Conservation (phyloP, 2,113 vertebrate species). For the Ceratotherium simum region DNA sequence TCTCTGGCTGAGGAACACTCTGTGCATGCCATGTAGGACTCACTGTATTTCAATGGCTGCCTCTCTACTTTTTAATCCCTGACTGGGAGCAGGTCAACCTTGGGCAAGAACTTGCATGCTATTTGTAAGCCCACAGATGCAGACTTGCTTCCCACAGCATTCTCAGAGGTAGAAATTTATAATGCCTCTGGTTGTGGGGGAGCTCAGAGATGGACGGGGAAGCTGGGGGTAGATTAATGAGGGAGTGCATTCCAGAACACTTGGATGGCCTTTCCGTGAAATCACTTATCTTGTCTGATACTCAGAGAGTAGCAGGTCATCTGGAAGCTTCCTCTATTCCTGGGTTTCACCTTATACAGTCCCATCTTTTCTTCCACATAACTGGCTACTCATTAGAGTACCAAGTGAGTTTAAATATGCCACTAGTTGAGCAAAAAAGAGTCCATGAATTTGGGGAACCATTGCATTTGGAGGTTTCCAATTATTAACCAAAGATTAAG, state of each 20-base stretch:
- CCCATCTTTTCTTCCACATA: not conserved
- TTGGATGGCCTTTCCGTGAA: not conserved
- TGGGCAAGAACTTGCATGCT: slow-evolving; percentile 71
- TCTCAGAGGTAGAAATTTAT: slow-evolving; percentile 55
- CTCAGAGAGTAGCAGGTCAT: not conserved
- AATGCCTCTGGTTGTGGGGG: not conserved
- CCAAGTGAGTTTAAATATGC: not conserved
- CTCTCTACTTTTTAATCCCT: slow-evolving; percentile 79
- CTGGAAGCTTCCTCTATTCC: not conserved
- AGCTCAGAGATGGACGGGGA: not conserved
- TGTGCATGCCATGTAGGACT: slow-evolving; percentile 71
- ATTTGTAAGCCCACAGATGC: slow-evolving; percentile 67
- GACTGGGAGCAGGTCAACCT: slow-evolving; percentile 80
- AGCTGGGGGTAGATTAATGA: not conserved
- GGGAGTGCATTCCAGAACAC: not conserved
- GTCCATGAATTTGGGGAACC: not conserved
- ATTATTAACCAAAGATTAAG: not conserved
- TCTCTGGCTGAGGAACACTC: slow-evolving; percentile 82
- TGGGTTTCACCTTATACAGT: not conserved
- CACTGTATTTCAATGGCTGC: slow-evolving; percentile 75
- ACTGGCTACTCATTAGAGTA: not conserved
- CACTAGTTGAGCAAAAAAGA: not conserved
- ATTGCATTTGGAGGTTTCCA: not conserved
- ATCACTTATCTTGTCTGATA: not conserved
- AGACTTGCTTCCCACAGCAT: slow-evolving; percentile 61